Conservation (phyloP, 2,113 vertebrate species). For the Chamaea fasciata region DNA sequence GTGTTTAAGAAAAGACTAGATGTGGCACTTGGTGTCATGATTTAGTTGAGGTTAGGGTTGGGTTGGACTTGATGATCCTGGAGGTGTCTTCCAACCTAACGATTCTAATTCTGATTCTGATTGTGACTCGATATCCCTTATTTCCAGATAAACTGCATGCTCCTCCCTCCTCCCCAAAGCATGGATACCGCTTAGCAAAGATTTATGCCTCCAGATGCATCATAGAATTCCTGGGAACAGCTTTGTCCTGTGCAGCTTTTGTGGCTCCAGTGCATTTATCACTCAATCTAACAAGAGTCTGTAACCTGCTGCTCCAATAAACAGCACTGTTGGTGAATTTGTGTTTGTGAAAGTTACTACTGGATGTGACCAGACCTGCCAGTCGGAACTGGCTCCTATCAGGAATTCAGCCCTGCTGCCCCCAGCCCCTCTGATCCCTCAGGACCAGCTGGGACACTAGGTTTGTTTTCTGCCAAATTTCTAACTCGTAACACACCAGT, state of each 20-base stretch:
- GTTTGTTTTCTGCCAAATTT: not conserved
- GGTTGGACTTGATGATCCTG: too few relatives aligned
- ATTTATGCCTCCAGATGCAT: not conserved
- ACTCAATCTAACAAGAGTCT: not conserved
- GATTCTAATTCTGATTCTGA: too few relatives aligned
- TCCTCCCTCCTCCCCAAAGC: not conserved
- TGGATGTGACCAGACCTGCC: not conserved
- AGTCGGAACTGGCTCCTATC: not conserved
- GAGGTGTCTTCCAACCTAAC: too few relatives aligned
- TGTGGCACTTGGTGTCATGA: too few relatives aligned
- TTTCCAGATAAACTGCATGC: not conserved
- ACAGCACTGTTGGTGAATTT: not conserved
- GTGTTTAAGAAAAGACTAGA: too few relatives aligned
- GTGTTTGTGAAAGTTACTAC: not conserved
- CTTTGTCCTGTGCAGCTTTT: not conserved
- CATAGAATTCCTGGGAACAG: not conserved
- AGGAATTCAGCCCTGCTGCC: not conserved
- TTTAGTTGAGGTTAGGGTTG: too few relatives aligned
- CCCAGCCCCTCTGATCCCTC: not conserved
- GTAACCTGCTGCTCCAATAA: not conserved
- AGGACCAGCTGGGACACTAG: not conserved
- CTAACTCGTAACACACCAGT: not conserved
- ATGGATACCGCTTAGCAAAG: not conserved
- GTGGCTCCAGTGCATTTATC: not conserved
- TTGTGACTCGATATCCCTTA: not conserved